These are phyloP conservation scores for Drosophila vallismaia DNA, from an alignment of 2,888 invertebrate genomes.

Conservation along the genomic window DNA sequence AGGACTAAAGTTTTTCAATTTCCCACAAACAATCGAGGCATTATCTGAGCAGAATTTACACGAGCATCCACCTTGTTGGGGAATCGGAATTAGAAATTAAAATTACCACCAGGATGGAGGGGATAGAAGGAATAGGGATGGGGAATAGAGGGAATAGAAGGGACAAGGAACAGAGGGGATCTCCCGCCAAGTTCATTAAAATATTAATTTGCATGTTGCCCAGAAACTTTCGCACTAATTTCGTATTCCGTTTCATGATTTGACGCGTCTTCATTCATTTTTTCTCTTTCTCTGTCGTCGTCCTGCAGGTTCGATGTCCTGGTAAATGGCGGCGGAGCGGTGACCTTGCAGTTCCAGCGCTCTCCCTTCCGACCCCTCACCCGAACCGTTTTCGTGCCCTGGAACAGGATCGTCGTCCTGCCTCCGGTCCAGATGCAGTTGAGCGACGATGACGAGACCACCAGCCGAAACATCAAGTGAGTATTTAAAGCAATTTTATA, in stretches of 20 bases:
- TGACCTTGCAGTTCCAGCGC: constrained; percentile 97
- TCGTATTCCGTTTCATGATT: constrained; percentile 26
- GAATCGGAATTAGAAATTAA: constrained; percentile 22
- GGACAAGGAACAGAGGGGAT: neutral
- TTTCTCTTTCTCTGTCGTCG: no score
- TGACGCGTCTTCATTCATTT: neutral
- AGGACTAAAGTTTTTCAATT: constrained; percentile 77
- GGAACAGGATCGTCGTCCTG: constrained; percentile 97
- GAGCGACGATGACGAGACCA: constrained; percentile 88
- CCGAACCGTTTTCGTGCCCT: constrained; percentile 96
- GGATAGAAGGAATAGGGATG: neutral
- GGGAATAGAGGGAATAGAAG: neutral
- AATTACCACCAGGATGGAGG: neutral
- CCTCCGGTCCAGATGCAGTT: constrained; percentile 95
- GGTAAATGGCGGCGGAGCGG: constrained; percentile 99
- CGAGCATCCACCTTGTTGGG: neutral
- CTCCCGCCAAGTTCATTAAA: constrained; percentile 65
- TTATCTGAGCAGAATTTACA: constrained; percentile 56
- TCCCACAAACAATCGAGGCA: constrained; percentile 80
- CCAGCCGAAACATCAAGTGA: constrained; percentile 83
- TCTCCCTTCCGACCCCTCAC: constrained; percentile 96
- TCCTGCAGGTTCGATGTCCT: constrained; percentile 96
- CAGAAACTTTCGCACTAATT: constrained; percentile 43
- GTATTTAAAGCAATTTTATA: constrained; percentile 32
- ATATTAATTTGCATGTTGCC: constrained; percentile 76